Evolutionary conservation across 2,113 vertebrate species (phyloP).

Genomic region (Merops nubicus): DNA sequence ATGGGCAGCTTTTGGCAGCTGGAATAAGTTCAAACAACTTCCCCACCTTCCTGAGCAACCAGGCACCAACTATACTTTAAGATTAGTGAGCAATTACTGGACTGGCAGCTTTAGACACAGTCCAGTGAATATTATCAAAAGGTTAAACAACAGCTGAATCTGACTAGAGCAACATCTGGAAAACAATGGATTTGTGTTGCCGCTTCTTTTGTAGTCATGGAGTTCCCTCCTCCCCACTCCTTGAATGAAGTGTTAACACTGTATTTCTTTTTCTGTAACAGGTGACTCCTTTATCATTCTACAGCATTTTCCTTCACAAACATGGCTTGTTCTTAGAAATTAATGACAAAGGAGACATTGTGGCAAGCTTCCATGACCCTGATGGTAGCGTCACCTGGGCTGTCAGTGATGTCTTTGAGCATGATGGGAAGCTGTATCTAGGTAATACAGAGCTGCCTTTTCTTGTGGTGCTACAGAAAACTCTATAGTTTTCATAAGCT

Average conservation of each 20-base stretch:
- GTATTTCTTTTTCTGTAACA: background rate
- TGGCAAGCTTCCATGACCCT: slow-evolving; percentile 58
- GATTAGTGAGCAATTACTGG: background rate
- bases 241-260: background rate
- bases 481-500: background rate
- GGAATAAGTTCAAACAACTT: background rate
- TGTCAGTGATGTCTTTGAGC: slow-evolving; percentile 75
- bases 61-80: background rate
- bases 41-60: background rate
- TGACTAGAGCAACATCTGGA: background rate
- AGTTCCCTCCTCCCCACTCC: background rate
- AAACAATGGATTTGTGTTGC: background rate
- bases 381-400: slow-evolving; percentile 55
- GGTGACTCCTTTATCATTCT: slow-evolving; percentile 64
- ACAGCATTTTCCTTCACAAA: slow-evolving; percentile 63
- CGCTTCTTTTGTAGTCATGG: background rate
- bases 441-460: slow-evolving; percentile 74
- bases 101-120: background rate
- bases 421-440: slow-evolving; percentile 55
- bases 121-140: background rate
- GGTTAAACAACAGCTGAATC: background rate
- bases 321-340: slow-evolving; percentile 72
- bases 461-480: slow-evolving; percentile 58
- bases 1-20: background rate
- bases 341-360: background rate